Conservation (phyloP, 2,113 vertebrate genomes). For the Cyanoderma ruficeps region DNA sequence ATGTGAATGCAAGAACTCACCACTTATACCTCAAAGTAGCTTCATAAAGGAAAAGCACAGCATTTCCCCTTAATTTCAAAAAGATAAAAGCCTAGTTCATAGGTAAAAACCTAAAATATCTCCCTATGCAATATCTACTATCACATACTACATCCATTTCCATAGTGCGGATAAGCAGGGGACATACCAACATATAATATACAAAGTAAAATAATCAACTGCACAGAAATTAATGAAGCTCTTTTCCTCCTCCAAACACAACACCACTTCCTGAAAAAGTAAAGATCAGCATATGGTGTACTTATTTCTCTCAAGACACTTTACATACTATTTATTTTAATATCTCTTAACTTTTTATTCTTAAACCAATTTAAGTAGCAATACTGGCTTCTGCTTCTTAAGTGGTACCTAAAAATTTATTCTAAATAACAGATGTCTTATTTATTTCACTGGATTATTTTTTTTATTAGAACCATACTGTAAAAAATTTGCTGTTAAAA, state of each 20-base stretch:
- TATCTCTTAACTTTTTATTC: background rate
- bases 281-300: background rate
- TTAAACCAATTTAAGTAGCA: background rate
- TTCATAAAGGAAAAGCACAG: background rate
- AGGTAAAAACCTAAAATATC: background rate
- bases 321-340: background rate
- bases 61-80: background rate
- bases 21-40: background rate
- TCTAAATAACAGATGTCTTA: background rate
- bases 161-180: background rate
- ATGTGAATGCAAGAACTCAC: background rate
- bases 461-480: background rate
- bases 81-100: background rate
- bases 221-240: background rate
- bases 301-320: background rate
- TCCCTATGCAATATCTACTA: background rate
- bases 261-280: background rate
- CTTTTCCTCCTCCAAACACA: background rate
- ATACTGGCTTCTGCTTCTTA: background rate
- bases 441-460: background rate
- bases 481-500: background rate
- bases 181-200: background rate
- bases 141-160: background rate
- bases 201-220: background rate
- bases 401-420: background rate